These are phyloP conservation scores for Cotesia vestalis DNA, from an alignment of 1,140 invertebrate genomes.

Conservation along the genomic window DNA sequence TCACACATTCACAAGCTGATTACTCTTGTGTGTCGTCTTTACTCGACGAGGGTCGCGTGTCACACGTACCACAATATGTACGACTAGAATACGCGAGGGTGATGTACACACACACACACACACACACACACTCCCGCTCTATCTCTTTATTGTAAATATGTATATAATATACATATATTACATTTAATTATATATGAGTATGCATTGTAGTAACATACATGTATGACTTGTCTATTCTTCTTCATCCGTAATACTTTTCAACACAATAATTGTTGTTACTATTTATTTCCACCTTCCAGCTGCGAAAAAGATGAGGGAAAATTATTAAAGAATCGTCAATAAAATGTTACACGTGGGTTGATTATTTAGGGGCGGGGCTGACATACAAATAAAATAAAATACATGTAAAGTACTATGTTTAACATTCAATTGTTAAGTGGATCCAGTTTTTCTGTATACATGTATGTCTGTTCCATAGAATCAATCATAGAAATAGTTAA, in stretches of 20 bases:
- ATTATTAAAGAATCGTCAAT: constrained; percentile 12
- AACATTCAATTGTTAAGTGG: too few relatives aligned
- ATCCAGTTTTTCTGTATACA: too few relatives aligned
- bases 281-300: constrained; percentile 9
- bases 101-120: neutral
- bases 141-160: too few relatives aligned
- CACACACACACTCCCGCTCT: too few relatives aligned
- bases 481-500: too few relatives aligned
- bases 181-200: neutral
- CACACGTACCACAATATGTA: neutral
- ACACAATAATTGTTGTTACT: neutral
- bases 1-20: constrained; percentile 5
- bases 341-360: constrained; percentile 21
- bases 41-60: constrained; percentile 10
- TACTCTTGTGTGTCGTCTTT: neutral
- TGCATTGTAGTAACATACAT: neutral
- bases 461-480: too few relatives aligned
- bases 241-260: neutral
- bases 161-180: neutral
- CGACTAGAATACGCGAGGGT: constrained; percentile 1
- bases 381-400: neutral
- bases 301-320: constrained; percentile 14
- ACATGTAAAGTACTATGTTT: neutral
- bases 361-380: constrained; percentile 24
- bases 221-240: neutral